Base-by-base conservation (phyloP, 1,140 invertebrate genomes). In the Hesperophylax magnus region DNA sequence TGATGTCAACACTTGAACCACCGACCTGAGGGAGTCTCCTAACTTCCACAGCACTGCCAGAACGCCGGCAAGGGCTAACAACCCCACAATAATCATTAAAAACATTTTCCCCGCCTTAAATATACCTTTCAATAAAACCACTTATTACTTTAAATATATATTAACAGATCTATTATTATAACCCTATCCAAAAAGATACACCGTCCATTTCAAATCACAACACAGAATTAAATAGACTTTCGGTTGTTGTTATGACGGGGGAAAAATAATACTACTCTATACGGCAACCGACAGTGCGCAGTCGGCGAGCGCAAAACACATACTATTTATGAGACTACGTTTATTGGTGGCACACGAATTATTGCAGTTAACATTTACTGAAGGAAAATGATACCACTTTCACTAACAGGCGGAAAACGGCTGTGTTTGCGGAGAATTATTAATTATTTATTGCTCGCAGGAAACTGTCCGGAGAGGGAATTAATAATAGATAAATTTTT, bases 21-120 rank as follows among this genome's bases (percentile, higher is more conserved):
- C 76, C 81, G 91, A 92, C 87, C 89, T 91, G 14, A 92, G 85
- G 34, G 91, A 90, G 80, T 91, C 90, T 47, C 88, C 85, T 6
- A 90, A 79, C 77, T 87, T 87, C 65, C 86, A 84, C n/a, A 85
- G 84, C 14, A 91, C 83, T 15, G 86, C 85, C 22, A 90, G 53
- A 2, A 87, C 84, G 3, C 91, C 91, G 0, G 91, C 83, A 53
- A 88, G 77, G n/a, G 86, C 86, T 69, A 90, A 82, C 69, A 90
- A 83, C 69, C 84, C 60, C 72, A 86, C 74, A 34, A 86, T 56
- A 47, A 88, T 53, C 77, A 86, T 60, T 56, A 71, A 81, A 34
- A 84, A 81, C 81, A 82, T 81, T 31, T 39, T 65, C 24, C 20
- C 6, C 24, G 20, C 14, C 1, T 54, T n/a, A n/a, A 54, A 54